Evolutionary conservation across 2,113 vertebrate species (phyloP), one percentile per base, ranked within the genome.

Genomic region (Tylochromis polylepis): DNA sequence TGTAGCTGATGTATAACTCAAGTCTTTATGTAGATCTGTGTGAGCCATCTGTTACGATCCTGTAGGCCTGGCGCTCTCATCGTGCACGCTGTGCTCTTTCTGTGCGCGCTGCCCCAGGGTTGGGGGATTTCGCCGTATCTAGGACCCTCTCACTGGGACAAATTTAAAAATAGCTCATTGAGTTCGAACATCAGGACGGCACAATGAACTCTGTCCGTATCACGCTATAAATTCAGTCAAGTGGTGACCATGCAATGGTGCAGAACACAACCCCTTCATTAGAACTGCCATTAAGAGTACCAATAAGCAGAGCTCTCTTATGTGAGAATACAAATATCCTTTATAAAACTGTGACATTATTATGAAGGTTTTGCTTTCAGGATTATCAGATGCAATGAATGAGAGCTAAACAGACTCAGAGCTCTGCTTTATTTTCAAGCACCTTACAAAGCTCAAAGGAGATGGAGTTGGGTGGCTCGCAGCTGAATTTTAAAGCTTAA

Each of bases 121-220:
- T 53, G 12, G 15, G 83, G 86, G 89, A 60, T 85, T 77, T 29
- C n/a, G 56, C 81, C 7, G 75, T 85, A 95, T 95, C 83, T 91
- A 89, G 93, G 92, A 88, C 92, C 92, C 89, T 93, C 86, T 93
- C 88, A 89, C 85, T 95, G 88, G 91, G 94, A 82, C 89, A 81
- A 18, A 84, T 89, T 20, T 93, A 94, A 93, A 95, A 95, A 95
- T 93, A 93, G 92, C 84, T 87, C 80, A 88, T 84, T 80, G 88
- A 89, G 49, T 92, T 89, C 85, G 79, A 93, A 75, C 46, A 14
- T 20, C 51, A 29, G 80, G 86, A 81, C 80, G 51, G 84, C 91
- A 85, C 86, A 79, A 53, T 79, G 72, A 75, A 46, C 55, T 4
- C 80, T 15, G 58, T 83, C 60, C 22, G n/a, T 8, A 60, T 84